A percentile compares a stretch with the other conserved stretches of the same genome.
Conservation (phyloP, 2,888 invertebrate genomes). For the Teleiodes luculella region DNA sequence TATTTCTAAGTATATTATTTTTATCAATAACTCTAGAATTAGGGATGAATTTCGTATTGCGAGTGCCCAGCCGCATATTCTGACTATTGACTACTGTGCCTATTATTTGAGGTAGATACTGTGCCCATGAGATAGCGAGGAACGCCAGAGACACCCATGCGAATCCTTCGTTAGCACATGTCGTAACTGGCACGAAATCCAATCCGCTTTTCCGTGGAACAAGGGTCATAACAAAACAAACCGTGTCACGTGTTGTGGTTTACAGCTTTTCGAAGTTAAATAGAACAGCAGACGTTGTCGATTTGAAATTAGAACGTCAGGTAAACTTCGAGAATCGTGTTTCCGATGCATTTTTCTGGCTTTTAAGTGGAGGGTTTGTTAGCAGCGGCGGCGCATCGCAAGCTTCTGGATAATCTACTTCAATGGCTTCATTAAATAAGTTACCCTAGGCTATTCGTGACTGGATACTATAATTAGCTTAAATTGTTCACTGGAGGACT, state of each 20-base stretch:
- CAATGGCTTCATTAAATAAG: slow-evolving; percentile 61
- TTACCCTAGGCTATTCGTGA: slow-evolving; percentile 54
- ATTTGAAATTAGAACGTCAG: background rate
- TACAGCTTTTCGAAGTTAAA: slow-evolving; percentile 7
- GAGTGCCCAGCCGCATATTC: no score
- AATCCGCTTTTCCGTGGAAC: slow-evolving; percentile 1
- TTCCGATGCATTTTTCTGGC: slow-evolving; percentile 24
- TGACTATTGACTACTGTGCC: no score
- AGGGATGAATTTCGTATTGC: no score
- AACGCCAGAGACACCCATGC: no score
- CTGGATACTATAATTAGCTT: slow-evolving; percentile 45
- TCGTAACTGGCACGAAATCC: background rate
- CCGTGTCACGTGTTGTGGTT: slow-evolving; percentile 3
- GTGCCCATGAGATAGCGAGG: no score
- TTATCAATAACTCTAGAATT: no score
- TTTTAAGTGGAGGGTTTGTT: slow-evolving; percentile 20
- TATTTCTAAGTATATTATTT: no score
- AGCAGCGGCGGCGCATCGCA: slow-evolving; percentile 23
- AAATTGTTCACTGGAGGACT: slow-evolving; percentile 29
- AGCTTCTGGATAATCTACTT: slow-evolving; percentile 47
- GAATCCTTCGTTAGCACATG: background rate
- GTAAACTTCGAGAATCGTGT: slow-evolving; percentile 24
- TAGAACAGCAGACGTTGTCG: background rate
- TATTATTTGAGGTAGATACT: no score
- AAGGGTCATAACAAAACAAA: slow-evolving; percentile 1